phyloP scores from a whole-genome alignment of 2,888 invertebrate species.

The Hypolimnas misippus region DNA sequence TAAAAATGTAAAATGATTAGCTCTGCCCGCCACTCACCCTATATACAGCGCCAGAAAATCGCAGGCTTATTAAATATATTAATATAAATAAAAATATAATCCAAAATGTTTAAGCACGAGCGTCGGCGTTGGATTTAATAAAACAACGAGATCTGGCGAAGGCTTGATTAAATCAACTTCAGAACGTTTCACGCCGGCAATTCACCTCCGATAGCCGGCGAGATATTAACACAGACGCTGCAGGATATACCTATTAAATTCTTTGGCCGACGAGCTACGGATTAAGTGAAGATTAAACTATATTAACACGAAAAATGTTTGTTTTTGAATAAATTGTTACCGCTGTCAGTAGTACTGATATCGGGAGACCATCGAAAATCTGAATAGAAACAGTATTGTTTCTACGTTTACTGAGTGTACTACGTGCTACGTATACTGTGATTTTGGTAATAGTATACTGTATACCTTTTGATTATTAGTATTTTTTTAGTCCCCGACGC shows the following conservation, averaged over 20 bases:
- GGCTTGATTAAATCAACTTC: constrained; percentile 7
- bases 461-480: too few species aligned
- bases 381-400: too few species aligned
- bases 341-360: too few species aligned
- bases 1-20: too few species aligned
- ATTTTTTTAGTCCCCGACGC: too few species aligned
- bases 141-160: background rate
- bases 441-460: too few species aligned
- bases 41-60: too few species aligned
- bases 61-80: background rate
- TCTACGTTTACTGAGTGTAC: too few species aligned
- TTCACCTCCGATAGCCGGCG: constrained; percentile 3
- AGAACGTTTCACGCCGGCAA: background rate
- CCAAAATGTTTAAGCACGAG: background rate
- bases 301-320: background rate
- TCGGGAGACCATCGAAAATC: too few species aligned
- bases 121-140: background rate
- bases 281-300: background rate
- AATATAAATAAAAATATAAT: constrained; percentile 2
- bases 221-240: constrained; percentile 9
- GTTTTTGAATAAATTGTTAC: too few species aligned
- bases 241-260: background rate
- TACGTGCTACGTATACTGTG: too few species aligned
- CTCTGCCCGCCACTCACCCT: too few species aligned
- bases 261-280: background rate